Evolutionary conservation across 2,113 vertebrate genomes (phyloP).

Genomic region (Hymenochirus boettgeri): DNA sequence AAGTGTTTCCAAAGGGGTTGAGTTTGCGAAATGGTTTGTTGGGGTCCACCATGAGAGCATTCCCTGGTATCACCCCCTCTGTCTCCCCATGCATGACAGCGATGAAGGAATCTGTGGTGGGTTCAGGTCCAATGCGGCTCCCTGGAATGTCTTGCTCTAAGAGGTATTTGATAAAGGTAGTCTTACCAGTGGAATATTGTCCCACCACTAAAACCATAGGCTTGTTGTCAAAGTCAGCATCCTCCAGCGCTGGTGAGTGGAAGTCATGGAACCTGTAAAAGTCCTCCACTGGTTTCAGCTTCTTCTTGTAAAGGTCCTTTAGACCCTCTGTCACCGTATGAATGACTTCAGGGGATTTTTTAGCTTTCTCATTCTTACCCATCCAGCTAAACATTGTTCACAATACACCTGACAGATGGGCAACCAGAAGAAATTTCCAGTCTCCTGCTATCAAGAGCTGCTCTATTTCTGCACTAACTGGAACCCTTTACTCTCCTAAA

Average conservation of each 20-base stretch:
- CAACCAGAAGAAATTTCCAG: not conserved
- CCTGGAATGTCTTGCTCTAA: slow-evolving; percentile 89
- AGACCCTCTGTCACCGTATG: slow-evolving; percentile 82
- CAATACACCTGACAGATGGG: not conserved
- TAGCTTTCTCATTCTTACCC: slow-evolving; percentile 67
- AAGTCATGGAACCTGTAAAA: slow-evolving; percentile 83
- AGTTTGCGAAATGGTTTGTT: slow-evolving; percentile 91
- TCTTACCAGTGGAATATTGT: slow-evolving; percentile 91
- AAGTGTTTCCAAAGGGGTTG: slow-evolving; percentile 86
- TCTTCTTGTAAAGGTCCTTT: slow-evolving; percentile 76
- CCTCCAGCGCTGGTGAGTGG: slow-evolving; percentile 80
- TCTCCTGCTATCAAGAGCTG: not conserved
- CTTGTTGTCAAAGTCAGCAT: slow-evolving; percentile 88
- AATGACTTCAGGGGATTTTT: slow-evolving; percentile 76
- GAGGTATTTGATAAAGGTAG: slow-evolving; percentile 89
- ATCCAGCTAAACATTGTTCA: slow-evolving; percentile 84
- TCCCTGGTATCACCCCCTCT: slow-evolving; percentile 78
- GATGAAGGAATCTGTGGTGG: slow-evolving; percentile 89
- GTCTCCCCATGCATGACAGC: slow-evolving; percentile 86
- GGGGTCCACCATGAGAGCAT: slow-evolving; percentile 86
- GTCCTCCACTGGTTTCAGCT: slow-evolving; percentile 82
- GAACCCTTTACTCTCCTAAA: not conserved
- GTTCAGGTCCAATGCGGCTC: slow-evolving; percentile 83
- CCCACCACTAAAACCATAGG: slow-evolving; percentile 92
- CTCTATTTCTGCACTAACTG: not conserved